phyloP scores from a whole-genome alignment of 2,888 invertebrate species.

The Drymonia ruficornis region DNA sequence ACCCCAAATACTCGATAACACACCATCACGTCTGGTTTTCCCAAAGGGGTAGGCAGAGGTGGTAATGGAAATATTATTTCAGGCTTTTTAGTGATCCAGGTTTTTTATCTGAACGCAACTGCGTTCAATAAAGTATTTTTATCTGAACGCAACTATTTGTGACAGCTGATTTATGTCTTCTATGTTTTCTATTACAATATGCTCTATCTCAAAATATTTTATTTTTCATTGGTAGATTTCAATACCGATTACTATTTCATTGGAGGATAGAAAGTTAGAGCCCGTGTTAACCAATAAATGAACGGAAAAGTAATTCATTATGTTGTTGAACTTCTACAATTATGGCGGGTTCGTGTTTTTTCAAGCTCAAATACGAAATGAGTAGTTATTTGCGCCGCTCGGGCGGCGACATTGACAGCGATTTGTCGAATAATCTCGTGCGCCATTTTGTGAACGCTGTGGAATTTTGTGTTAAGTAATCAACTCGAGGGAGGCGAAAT shows the following conservation, averaged over 20 bases:
- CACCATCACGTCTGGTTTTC: no score
- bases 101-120: no score
- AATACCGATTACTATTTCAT: background rate
- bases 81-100: no score
- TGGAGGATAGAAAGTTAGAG: background rate
- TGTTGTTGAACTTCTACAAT: conserved; percentile 55
- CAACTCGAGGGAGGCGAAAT: conserved; percentile 54
- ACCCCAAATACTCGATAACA: no score
- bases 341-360: conserved; percentile 83
- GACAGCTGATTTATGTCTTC: conserved; percentile 19
- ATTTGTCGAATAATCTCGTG: conserved; percentile 77
- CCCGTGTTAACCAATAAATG: conserved; percentile 25
- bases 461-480: conserved; percentile 77
- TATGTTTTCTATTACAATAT: conserved; percentile 20
- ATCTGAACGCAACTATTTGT: conserved; percentile 30
- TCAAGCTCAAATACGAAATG: conserved; percentile 81
- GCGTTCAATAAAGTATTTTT: background rate
- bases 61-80: no score
- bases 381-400: conserved; percentile 78
- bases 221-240: conserved; percentile 19
- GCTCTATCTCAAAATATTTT: no score
- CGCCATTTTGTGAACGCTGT: conserved; percentile 81
- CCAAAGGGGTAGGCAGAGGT: no score
- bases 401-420: conserved; percentile 81
- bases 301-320: conserved; percentile 22